A percentile compares a stretch with the other conserved stretches of the same genome.
Evolutionary conservation across 1,140 invertebrate genomes (phyloP).

Genomic region (Gerris buenoi): DNA sequence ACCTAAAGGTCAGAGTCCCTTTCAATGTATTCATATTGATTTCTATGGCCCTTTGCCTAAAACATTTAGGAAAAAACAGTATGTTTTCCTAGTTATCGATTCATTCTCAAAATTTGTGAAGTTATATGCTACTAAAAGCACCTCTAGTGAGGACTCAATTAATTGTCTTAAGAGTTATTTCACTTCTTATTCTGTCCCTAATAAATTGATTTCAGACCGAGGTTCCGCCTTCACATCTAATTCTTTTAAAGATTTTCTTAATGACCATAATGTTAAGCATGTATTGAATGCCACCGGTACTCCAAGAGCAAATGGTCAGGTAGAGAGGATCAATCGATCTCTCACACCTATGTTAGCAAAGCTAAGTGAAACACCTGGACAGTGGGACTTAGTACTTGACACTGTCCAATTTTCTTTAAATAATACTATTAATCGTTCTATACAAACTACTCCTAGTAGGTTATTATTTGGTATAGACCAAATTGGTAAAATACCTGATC

Average conservation of each 20-base stretch:
- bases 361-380: background rate
- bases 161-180: background rate
- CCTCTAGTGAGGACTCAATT: background rate
- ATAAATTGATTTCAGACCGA: background rate
- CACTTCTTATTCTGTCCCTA: background rate
- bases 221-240: background rate
- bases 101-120: conserved; percentile 16
- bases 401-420: conserved; percentile 17
- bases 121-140: conserved; percentile 14
- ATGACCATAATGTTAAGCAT: background rate
- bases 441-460: conserved; percentile 10
- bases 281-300: background rate
- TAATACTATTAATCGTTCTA: conserved; percentile 12
- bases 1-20: background rate
- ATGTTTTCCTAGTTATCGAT: conserved; percentile 15
- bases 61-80: conserved; percentile 13
- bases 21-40: background rate
- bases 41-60: background rate
- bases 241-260: background rate
- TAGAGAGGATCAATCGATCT: conserved; percentile 11
- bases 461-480: conserved; percentile 16
- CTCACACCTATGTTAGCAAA: background rate
- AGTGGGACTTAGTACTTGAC: conserved; percentile 10
- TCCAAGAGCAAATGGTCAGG: conserved; percentile 13
- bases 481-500: background rate